Base-by-base conservation (phyloP, 2,888 invertebrate genomes). In the Lamproptera curius region DNA sequence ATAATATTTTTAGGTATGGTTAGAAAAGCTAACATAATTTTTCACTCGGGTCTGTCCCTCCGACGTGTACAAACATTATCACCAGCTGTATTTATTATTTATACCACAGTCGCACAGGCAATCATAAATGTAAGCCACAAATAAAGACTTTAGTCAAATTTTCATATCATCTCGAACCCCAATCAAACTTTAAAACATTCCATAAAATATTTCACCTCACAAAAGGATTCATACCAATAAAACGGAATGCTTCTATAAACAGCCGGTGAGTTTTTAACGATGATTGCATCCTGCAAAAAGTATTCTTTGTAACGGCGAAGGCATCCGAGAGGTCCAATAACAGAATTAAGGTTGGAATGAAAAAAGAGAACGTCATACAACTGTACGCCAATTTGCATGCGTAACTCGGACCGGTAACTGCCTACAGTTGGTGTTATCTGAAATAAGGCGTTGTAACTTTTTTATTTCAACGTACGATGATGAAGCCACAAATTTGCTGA, bases 371-470 rank as follows among this genome's bases (percentile, higher is more conserved):
- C 16, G 47, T 58, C 60, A 56, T 69, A 64, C 65, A 59, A 56
- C 58, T 63, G 68, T 71, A 70, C 63, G 62, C 57, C 70, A 65
- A 81, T 81, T 77, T 76, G 70, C 72, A 80, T 75, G 71, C 74
- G 70, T 70, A 73, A 75, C 70, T 64, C 66, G 71, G 66, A 65
- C 63, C 63, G 61, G 62, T 73, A 71, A 75, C 66, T 68, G 69
- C 74, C 65, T 43, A 42, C 61, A 64, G 59, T 59, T 63, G 58
- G 61, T 74, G 75, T 76, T 71, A 73, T 73, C 63, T 67, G 58
- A 65, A 67, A 73, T 71, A 69, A 71, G 67, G 64, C 59, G 66
- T 58, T 62, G 65, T 73, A 73, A 70, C 63, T 60, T 15, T 57
- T 64, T 65, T 68, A 67, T 71, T 65, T 64, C 59, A 59, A 63